These are phyloP conservation scores for Popillia japonica DNA, from an alignment of 1,140 invertebrate species.

Conservation along the genomic window DNA sequence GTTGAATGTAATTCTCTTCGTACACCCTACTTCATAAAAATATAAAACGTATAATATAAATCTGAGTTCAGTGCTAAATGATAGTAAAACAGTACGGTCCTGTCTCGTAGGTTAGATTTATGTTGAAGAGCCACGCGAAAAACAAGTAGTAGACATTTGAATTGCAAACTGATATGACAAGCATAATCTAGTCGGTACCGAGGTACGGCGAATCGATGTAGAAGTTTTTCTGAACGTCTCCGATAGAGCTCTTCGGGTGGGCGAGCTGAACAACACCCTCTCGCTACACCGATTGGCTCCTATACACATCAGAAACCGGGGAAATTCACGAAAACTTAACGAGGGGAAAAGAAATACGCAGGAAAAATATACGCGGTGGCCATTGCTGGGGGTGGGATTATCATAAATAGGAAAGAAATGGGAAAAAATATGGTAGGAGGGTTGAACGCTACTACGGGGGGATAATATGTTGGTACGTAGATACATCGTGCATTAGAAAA, in stretches of 20 bases:
- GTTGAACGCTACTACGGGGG: not conserved
- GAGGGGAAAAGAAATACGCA: conserved; percentile 42
- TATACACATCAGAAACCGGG: conserved; percentile 36
- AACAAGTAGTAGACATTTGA: conserved; percentile 47
- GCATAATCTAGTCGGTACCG: conserved; percentile 47
- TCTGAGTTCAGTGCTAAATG: not conserved
- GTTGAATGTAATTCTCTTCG: not conserved
- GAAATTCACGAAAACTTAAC: conserved; percentile 44
- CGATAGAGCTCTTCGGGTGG: conserved; percentile 31
- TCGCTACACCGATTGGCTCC: conserved; percentile 44
- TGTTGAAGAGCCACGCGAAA: conserved; percentile 45
- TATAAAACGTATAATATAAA: conserved; percentile 24
- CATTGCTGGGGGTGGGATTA: conserved; percentile 47
- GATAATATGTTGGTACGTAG: not conserved
- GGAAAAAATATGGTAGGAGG: conserved; percentile 21
- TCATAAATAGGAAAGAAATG: conserved; percentile 42
- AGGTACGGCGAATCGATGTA: conserved; percentile 46
- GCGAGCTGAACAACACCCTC: conserved; percentile 33
- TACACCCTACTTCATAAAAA: not conserved
- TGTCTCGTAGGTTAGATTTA: conserved; percentile 43
- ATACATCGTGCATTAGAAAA: conserved; percentile 1
- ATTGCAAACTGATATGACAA: conserved; percentile 49
- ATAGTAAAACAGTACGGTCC: conserved; percentile 4
- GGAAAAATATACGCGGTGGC: conserved; percentile 47
- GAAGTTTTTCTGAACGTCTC: not conserved